Conservation (phyloP, 2,888 invertebrate species). For the Coecobrya sp. region DNA sequence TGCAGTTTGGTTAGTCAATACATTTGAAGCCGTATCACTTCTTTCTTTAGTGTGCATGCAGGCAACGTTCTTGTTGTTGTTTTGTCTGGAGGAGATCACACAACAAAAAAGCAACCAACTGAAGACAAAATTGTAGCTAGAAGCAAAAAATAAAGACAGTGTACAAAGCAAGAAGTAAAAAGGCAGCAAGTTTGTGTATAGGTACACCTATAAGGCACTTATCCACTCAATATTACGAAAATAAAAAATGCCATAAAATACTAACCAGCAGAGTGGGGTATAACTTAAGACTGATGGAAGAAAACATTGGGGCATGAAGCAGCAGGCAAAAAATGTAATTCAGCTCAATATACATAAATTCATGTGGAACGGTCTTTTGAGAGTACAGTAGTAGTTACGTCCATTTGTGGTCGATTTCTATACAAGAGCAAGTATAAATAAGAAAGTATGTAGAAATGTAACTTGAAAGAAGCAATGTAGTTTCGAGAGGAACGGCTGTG, state of each 20-base stretch:
- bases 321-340: slow-evolving; percentile 55
- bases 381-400: not conserved
- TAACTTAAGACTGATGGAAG: slow-evolving; percentile 57
- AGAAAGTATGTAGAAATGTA: not conserved
- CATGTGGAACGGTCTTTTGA: not conserved
- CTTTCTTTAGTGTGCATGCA: slow-evolving; percentile 3
- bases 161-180: slow-evolving; percentile 13
- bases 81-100: not conserved
- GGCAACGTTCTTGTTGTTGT: slow-evolving; percentile 4
- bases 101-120: slow-evolving; percentile 50
- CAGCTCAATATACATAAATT: slow-evolving; percentile 68
- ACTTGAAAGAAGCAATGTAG: not conserved
- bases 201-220: not conserved
- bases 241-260: slow-evolving; percentile 19
- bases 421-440: not conserved
- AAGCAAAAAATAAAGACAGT: slow-evolving; percentile 50
- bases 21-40: not conserved
- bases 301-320: slow-evolving; percentile 51
- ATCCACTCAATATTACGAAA: not conserved
- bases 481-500: not conserved
- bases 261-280: not conserved
- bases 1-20: slow-evolving; percentile 41
- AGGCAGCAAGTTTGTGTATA: not conserved
- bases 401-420: slow-evolving; percentile 36
- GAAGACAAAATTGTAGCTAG: slow-evolving; percentile 56